phyloP scores from a whole-genome alignment of 2,797 vertebrate genomes.

The Lithobates pipiens region DNA sequence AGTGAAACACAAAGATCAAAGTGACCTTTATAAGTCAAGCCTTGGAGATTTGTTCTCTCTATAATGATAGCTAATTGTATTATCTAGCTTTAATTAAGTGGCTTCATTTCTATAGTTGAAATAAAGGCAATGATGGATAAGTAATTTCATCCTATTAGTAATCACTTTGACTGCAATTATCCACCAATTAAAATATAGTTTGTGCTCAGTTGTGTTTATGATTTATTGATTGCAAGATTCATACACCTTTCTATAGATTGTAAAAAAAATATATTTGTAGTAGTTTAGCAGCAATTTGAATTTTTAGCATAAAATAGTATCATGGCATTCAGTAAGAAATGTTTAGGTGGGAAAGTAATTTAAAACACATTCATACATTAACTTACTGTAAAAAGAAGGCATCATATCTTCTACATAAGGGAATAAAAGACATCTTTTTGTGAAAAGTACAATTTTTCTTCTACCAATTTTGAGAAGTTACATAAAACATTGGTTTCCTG shows the following conservation, averaged over 20 bases:
- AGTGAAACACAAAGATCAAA: constrained; percentile 33
- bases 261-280: too few species aligned
- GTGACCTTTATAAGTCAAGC: constrained; percentile 43
- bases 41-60: constrained; percentile 57
- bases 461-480: too few species aligned
- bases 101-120: constrained; percentile 68
- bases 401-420: too few species aligned
- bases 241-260: constrained; percentile 17
- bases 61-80: constrained; percentile 51
- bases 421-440: too few species aligned
- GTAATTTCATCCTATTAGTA: constrained; percentile 68
- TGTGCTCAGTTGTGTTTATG: constrained; percentile 64
- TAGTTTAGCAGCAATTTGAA: too few species aligned
- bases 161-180: constrained; percentile 62
- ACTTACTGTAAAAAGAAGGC: too few species aligned
- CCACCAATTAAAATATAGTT: constrained; percentile 63
- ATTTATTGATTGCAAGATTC: constrained; percentile 50
- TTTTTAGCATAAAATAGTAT: too few species aligned
- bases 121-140: constrained; percentile 64
- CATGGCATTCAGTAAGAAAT: too few species aligned
- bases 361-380: too few species aligned
- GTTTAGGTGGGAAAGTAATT: too few species aligned
- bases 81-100: constrained; percentile 65
- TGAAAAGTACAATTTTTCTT: too few species aligned
- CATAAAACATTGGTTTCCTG: too few species aligned